These are phyloP conservation scores for Tenthredo notha DNA, from an alignment of 2,888 invertebrate genomes.

Conservation along the genomic window DNA sequence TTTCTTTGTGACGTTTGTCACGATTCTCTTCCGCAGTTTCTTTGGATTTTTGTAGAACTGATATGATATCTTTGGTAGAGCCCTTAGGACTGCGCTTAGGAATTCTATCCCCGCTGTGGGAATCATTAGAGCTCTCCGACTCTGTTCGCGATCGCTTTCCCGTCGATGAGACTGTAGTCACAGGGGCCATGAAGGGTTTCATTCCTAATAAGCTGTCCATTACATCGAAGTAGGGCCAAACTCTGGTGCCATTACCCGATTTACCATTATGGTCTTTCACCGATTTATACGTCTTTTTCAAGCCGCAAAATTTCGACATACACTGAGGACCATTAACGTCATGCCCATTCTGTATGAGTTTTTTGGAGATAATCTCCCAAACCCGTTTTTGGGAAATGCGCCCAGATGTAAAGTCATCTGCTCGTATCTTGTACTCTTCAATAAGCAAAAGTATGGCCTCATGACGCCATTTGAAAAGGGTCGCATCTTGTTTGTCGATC, in stretches of 20 bases:
- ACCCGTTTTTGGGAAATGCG: slow-evolving; percentile 36
- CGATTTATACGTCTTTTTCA: slow-evolving; percentile 54
- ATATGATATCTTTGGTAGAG: not conserved
- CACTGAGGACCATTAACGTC: slow-evolving; percentile 53
- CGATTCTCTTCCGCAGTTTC: not conserved
- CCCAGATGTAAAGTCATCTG: not conserved
- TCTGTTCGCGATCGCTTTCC: slow-evolving; percentile 3
- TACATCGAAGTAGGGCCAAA: slow-evolving; percentile 51
- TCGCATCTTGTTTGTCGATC: not conserved
- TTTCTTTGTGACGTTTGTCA: not conserved
- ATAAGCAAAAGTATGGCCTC: slow-evolving; percentile 17
- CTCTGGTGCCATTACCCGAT: slow-evolving; percentile 47
- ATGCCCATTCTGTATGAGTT: slow-evolving; percentile 38
- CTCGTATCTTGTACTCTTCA: not conserved
- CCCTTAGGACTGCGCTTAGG: not conserved
- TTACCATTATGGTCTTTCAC: slow-evolving; percentile 53
- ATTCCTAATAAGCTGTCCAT: slow-evolving; percentile 48
- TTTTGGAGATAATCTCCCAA: slow-evolving; percentile 40
- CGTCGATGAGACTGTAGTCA: slow-evolving; percentile 48
- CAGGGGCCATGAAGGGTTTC: slow-evolving; percentile 51
- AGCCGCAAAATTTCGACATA: slow-evolving; percentile 49
- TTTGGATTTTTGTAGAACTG: slow-evolving; percentile 13
- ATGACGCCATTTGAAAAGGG: slow-evolving; percentile 18
- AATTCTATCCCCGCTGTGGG: not conserved
- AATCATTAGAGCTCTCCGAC: not conserved